Evolutionary conservation across 2,888 invertebrate species (phyloP).

Genomic region (Microdon myrmicae): DNA sequence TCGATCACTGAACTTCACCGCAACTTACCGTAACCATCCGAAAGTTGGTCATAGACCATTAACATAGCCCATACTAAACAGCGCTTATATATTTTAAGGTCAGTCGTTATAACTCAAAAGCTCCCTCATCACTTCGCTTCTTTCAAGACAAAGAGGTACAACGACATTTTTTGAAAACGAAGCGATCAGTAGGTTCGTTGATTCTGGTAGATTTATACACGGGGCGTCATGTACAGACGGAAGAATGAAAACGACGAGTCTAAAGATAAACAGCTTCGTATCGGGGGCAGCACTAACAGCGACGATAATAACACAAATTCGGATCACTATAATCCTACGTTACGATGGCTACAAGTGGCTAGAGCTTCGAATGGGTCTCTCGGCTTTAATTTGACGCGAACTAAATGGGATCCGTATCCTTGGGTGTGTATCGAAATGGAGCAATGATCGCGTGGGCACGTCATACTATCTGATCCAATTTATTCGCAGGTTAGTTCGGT

Average conservation of each 20-base stretch:
- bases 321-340: constrained; percentile 59
- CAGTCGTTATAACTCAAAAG: too few relatives aligned
- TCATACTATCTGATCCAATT: constrained; percentile 13
- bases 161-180: too few relatives aligned
- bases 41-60: too few relatives aligned
- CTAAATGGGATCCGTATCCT: constrained; percentile 84
- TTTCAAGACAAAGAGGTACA: too few relatives aligned
- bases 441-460: not conserved
- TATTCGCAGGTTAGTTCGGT: constrained; percentile 71
- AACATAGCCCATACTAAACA: too few relatives aligned
- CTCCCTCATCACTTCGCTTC: too few relatives aligned
- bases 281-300: not conserved
- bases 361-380: constrained; percentile 71
- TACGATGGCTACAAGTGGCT: constrained; percentile 70
- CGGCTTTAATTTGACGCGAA: constrained; percentile 79
- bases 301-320: constrained; percentile 16
- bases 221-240: constrained; percentile 42
- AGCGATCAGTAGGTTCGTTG: constrained; percentile 25
- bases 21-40: too few relatives aligned
- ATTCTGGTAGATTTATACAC: constrained; percentile 14
- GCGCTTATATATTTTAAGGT: too few relatives aligned
- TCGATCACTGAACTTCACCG: too few relatives aligned
- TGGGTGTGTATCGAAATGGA: constrained; percentile 70
- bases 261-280: not conserved
- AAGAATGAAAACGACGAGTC: too few relatives aligned